Base-by-base conservation (phyloP, 2,888 invertebrate species). In the Tholera decimalis region DNA sequence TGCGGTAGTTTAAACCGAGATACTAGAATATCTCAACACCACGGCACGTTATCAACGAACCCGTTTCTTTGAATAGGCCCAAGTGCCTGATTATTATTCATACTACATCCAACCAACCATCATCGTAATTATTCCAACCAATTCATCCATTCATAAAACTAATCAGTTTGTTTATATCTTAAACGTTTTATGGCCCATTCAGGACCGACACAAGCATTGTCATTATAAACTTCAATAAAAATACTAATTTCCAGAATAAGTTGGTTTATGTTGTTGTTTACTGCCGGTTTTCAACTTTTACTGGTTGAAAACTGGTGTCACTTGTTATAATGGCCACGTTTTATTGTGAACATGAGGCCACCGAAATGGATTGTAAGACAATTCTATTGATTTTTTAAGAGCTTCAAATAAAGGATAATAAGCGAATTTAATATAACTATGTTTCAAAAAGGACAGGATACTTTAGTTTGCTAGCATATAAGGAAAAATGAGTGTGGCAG, bases 101-200 rank as follows among this genome's bases (percentile, higher is more conserved):
- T 37, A 49, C 46, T 57, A 58, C 49, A 66, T 60, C 54, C 26
- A 54, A 18, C 50, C 43, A 64, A 20, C 60, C 63, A 59, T 15
- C 58, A 50, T 26, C 49, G n/a, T 66, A 59, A 73, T 73, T 66
- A 73, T 66, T 68, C 57, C 65, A 71, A 47, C 37, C 71, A 75
- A 74, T 73, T 74, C 57, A 74, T 69, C 70, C 67, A 82, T 77
- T 82, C 79, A 82, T 80, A 74, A 80, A 77, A 82, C 33, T 77
- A 66, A 82, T 79, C 59, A 80, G 57, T 60, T 46, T 50, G 65
- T 58, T 55, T 65, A 56, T 65, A 72, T 66, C 65, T 78, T 61
- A 69, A 80, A 66, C 66, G 79, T 69, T 83, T 83, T 80, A 83
- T 76, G 44, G 66, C 47, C 66, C 64, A 73, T 78, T 71, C 67